Evolutionary conservation across 2,888 invertebrate genomes (phyloP).

Genomic region (Heliconius sara): DNA sequence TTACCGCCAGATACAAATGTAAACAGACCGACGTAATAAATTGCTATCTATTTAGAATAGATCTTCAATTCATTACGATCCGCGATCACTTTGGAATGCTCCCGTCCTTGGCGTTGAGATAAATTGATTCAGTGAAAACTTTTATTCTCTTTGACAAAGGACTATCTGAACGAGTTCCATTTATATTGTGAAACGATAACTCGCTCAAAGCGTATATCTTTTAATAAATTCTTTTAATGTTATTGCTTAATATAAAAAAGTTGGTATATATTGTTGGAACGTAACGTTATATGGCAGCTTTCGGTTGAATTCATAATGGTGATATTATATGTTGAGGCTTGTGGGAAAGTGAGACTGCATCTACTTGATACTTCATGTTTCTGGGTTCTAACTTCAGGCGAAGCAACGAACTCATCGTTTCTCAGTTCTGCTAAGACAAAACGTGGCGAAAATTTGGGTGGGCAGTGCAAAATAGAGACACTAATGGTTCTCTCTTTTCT

Average conservation of each 20-base stretch:
- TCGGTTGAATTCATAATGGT: no score
- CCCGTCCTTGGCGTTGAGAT: constrained; percentile 44
- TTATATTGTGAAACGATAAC: constrained; percentile 39
- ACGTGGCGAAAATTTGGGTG: no score
- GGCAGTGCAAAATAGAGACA: no score
- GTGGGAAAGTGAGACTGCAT: no score
- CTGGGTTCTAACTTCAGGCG: no score
- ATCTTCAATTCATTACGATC: constrained; percentile 45
- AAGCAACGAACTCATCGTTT: no score
- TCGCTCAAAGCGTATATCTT: constrained; percentile 21
- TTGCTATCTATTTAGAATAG: constrained; percentile 43
- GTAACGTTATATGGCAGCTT: no score
- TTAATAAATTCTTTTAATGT: background rate
- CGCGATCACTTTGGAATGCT: constrained; percentile 39
- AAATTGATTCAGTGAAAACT: constrained; percentile 48
- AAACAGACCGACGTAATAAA: constrained; percentile 36
- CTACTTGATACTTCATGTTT: no score
- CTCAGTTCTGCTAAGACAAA: no score
- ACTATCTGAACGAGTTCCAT: constrained; percentile 36
- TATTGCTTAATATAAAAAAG: background rate
- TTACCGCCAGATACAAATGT: constrained; percentile 27
- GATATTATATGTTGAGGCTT: no score
- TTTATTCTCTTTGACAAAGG: constrained; percentile 47
- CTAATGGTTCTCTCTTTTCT: no score
- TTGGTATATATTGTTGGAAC: background rate